A percentile compares a stretch with the other conserved stretches of the same genome.
Conservation (phyloP, 2,797 vertebrate species). For the Poeciliopsis paucimaculata region DNA sequence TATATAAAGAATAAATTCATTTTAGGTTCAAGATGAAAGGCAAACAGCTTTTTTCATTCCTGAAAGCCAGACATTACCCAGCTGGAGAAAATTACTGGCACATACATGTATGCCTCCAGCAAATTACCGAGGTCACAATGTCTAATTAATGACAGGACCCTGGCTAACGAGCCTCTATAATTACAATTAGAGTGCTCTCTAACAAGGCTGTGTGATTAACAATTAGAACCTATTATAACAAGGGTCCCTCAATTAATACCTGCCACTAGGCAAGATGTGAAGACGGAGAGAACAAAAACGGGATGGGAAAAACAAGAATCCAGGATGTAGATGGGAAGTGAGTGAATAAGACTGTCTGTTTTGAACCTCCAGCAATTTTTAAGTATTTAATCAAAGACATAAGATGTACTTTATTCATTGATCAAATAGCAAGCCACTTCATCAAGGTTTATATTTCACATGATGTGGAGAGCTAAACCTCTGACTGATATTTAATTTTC, state of each 20-base stretch:
- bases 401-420: slow-evolving; percentile 1
- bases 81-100: slow-evolving; percentile 49
- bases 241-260: slow-evolving; percentile 73
- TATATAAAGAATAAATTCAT: slow-evolving; percentile 6
- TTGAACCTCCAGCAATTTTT: background rate
- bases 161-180: slow-evolving; percentile 70
- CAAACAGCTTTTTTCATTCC: slow-evolving; percentile 4
- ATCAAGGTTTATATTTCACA: slow-evolving; percentile 1
- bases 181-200: slow-evolving; percentile 72
- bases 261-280: slow-evolving; percentile 57
- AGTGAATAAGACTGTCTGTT: background rate
- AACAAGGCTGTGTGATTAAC: slow-evolving; percentile 76
- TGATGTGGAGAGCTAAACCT: background rate
- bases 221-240: slow-evolving; percentile 73
- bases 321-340: background rate
- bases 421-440: slow-evolving; percentile 9
- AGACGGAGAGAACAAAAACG: slow-evolving; percentile 16
- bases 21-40: slow-evolving; percentile 1
- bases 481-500: slow-evolving; percentile 4
- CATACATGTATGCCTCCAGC: slow-evolving; percentile 62
- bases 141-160: slow-evolving; percentile 70
- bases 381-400: slow-evolving; percentile 7
- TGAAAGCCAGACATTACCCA: slow-evolving; percentile 9
- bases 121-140: slow-evolving; percentile 77
- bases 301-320: slow-evolving; percentile 3